Conservation (phyloP, 2,888 invertebrate species). For the Galeruca laticollis region DNA sequence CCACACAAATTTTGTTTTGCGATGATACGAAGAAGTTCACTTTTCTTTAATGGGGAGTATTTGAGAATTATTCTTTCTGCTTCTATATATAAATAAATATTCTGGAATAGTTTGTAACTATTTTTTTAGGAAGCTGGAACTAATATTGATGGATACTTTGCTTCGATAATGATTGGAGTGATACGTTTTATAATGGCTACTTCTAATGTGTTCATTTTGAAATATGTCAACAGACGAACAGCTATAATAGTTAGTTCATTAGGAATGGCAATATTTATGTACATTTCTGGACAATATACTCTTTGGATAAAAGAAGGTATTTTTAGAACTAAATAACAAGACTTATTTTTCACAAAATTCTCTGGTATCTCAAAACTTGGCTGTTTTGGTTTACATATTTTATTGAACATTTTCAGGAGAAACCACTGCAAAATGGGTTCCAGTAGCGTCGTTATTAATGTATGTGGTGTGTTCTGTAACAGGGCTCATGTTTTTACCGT, state of each 20-base stretch:
- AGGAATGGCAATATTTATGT: conserved; percentile 71
- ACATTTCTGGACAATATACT: conserved; percentile 69
- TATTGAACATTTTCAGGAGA: neutral
- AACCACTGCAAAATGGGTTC: conserved; percentile 63
- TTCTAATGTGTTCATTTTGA: conserved; percentile 70
- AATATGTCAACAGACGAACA: conserved; percentile 68
- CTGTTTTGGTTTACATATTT: no score
- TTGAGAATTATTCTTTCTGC: no score
- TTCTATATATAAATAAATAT: no score
- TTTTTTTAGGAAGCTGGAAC: conserved; percentile 67
- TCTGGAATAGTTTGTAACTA: no score
- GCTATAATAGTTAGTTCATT: conserved; percentile 69
- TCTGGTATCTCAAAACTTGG: no score
- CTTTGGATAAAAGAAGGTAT: conserved; percentile 66
- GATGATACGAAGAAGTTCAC: no score
- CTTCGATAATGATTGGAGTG: conserved; percentile 70
- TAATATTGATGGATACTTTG: conserved; percentile 68
- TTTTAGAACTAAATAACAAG: no score
- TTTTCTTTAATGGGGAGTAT: no score
- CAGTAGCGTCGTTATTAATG: conserved; percentile 69
- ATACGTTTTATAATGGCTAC: conserved; percentile 71
- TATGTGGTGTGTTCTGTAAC: conserved; percentile 73
- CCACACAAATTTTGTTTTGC: no score
- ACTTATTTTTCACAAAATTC: no score
- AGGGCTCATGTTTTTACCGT: conserved; percentile 72